Evolutionary conservation across 1,140 invertebrate species (phyloP), one percentile per base, ranked within the genome.

Genomic region (Trichonephila inaurata): DNA sequence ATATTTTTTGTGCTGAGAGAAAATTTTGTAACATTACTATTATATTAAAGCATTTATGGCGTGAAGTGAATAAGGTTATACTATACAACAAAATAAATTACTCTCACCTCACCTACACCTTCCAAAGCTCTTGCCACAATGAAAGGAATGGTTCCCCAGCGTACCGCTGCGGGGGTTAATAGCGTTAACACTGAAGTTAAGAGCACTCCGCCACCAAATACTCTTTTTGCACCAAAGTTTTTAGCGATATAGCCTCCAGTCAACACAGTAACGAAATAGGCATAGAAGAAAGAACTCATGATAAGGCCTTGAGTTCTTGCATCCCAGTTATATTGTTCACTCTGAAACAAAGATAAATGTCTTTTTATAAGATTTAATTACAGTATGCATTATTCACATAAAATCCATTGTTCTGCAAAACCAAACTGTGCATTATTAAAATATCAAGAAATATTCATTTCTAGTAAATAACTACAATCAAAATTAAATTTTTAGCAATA

Each of bases 281-380:
- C 98, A 97, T 97, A 98, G 95, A 98, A 98, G 95, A 98, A 98
- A n/a, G 97, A 97, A 60, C 97, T 97, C 77, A 98, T 96, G 94
- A 98, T 97, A 91, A 98, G 96, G 86, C 62, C 82, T 72, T 95
- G 94, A 0, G 90, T 81, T 10, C 92, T 60, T 19, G 89, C 61
- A 83, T 94, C 89, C 95, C 95, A 95, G 86, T 95, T 62, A 51
- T 95, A 94, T 66, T 62, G 40, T 61, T 77, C 88, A 10, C 51
- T 24, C 85, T 86, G 58, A n/a, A 61, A 60, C 2, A 28, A 14
- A 19, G 24, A 51, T 33, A 28, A 86, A n/a, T 3, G 7, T 5
- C 10, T 51, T 51, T 12, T 7, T 12, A 51, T 7, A 51, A 51
- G 51, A 51, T 51, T 51, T 51, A 51, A 51, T 10, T 51, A 51